Evolutionary conservation across 1,140 invertebrate genomes (phyloP).

Genomic region (Heterodera carotae): DNA sequence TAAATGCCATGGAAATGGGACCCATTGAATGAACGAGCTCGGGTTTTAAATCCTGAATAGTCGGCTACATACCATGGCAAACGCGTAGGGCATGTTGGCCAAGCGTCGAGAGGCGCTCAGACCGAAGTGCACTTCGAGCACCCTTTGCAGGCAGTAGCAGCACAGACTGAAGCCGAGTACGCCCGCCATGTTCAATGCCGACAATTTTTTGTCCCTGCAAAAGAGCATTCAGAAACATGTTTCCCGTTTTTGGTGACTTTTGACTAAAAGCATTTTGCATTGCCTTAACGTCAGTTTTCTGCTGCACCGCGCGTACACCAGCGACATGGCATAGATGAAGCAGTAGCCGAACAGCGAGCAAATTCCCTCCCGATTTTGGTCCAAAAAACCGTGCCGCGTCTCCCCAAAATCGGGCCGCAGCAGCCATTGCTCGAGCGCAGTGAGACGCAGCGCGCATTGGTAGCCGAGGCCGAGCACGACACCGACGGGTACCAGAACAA

Average conservation of each 20-base stretch:
- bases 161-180: slow-evolving; percentile 19
- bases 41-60: not conserved
- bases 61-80: slow-evolving; percentile 38
- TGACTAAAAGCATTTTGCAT: no score
- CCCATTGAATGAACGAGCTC: no score
- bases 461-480: slow-evolving; percentile 72
- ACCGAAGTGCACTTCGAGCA: slow-evolving; percentile 27
- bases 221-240: slow-evolving; percentile 11
- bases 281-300: slow-evolving; percentile 15
- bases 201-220: slow-evolving; percentile 22
- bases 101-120: slow-evolving; percentile 34
- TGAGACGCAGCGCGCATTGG: slow-evolving; percentile 72
- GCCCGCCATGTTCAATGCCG: not conserved
- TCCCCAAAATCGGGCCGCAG: slow-evolving; percentile 68
- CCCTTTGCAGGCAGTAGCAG: slow-evolving; percentile 20
- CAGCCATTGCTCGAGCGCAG: slow-evolving; percentile 75
- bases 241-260: no score
- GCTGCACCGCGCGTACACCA: slow-evolving; percentile 32
- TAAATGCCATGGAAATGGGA: not conserved
- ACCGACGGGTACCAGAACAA: slow-evolving; percentile 70
- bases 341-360: slow-evolving; percentile 81
- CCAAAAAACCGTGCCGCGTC: slow-evolving; percentile 71
- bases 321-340: slow-evolving; percentile 72
- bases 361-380: slow-evolving; percentile 86
- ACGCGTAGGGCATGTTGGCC: slow-evolving; percentile 38